Conservation (phyloP, 2,797 vertebrate species). For the Coluber constrictor region DNA sequence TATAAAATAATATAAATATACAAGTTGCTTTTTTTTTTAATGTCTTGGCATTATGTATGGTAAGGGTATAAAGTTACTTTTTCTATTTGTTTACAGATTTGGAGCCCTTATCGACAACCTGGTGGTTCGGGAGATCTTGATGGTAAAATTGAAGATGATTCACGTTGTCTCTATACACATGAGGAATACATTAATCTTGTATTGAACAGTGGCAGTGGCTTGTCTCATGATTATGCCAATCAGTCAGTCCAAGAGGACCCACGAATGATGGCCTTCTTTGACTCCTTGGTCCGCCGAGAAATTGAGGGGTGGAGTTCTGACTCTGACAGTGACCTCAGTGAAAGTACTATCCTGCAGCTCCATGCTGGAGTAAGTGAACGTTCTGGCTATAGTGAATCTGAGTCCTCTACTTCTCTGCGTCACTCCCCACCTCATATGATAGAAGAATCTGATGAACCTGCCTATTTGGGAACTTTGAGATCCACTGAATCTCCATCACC, state of each 20-base stretch:
- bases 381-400: constrained; percentile 83
- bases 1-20: not conserved
- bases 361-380: constrained; percentile 82
- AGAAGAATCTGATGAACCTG: constrained; percentile 71
- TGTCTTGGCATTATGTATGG: not conserved
- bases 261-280: constrained; percentile 98
- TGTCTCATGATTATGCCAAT: constrained; percentile 96
- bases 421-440: constrained; percentile 73
- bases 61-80: not conserved
- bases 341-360: constrained; percentile 94
- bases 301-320: constrained; percentile 98
- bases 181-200: constrained; percentile 99
- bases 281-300: constrained; percentile 93
- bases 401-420: constrained; percentile 86
- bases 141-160: constrained; percentile 90
- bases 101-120: constrained; percentile 97
- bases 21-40: not conserved
- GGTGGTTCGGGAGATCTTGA: constrained; percentile 91
- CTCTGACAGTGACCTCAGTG: constrained; percentile 91
- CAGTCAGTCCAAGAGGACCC: constrained; percentile 98
- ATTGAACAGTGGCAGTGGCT: constrained; percentile 92
- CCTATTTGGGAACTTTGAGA: constrained; percentile 72
- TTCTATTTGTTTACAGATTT: constrained; percentile 75
- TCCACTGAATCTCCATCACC: constrained; percentile 68
- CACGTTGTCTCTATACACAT: constrained; percentile 93